Evolutionary conservation across 1,140 invertebrate genomes (phyloP), one percentile per base, ranked within the genome.

Genomic region (Sweltsa coloradensis): DNA sequence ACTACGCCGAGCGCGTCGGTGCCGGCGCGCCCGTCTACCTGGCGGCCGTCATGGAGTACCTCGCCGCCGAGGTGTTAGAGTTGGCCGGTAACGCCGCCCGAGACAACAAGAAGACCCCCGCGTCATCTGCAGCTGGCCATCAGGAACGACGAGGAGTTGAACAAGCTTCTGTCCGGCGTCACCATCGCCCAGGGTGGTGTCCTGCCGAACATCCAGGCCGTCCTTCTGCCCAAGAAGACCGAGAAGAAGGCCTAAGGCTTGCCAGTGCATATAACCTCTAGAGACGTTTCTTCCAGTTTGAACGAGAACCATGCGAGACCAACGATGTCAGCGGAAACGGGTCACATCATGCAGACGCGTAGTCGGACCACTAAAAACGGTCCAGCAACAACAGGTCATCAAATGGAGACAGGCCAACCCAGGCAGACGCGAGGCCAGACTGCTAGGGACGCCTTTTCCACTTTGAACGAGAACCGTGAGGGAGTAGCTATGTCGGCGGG

Each of bases 181-280:
- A 89, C 84, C 3, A 89, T 91, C 53, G 81, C 86, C 9, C 77
- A 87, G 60, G 85, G 85, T 51, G 88, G 88, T 53, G 87, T 90
- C 1, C 55, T 90, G 29, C 88, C 85, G 2, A 77, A 81, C 53
- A 88, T 89, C 40, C 78, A 86, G 51, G 73, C 81, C 1, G 75
- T 81, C 18, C 64, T 89, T 31, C 58, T 78, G 19, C 69, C 72
- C 29, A 72, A 78, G 56, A 75, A 77, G 59, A 34, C 69, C 23
- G 67, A 62, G n/a, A 64, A 46, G 14, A 61, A 47, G 45, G 24
- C 34, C 13, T 45, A 45, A 18, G n/a, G n/a, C n/a, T n/a, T n/a
- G n/a, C n/a, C n/a, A n/a, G n/a, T n/a, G n/a, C n/a, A n/a, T n/a
- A n/a, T n/a, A n/a, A n/a, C n/a, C n/a, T n/a, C n/a, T n/a, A n/a